A percentile compares a stretch with the other conserved stretches of the same genome.
These are phyloP conservation scores for Callyntrura sp. DNA, from an alignment of 2,888 invertebrate species.

Conservation along the genomic window DNA sequence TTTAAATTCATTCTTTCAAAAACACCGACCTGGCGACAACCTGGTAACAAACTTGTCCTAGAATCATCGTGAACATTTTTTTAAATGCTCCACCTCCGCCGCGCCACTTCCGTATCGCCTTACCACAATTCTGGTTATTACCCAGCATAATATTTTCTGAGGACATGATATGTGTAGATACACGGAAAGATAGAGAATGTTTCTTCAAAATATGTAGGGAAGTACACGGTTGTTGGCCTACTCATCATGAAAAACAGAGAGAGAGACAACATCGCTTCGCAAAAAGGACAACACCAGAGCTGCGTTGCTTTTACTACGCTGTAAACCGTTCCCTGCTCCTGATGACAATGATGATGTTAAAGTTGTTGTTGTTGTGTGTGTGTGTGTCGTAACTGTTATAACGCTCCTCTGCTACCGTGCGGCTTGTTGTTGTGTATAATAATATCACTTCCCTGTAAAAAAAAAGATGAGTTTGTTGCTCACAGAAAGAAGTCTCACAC, in stretches of 20 bases:
- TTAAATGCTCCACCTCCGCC: too few species aligned
- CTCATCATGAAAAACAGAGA: constrained; percentile 47
- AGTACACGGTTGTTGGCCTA: constrained; percentile 46
- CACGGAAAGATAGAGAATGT: background rate
- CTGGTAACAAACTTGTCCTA: too few species aligned
- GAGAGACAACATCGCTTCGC: constrained; percentile 9
- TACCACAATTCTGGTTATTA: background rate
- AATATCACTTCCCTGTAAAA: background rate
- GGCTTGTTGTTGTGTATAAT: background rate
- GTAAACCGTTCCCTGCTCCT: too few species aligned
- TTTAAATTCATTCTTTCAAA: too few species aligned
- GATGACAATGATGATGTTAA: background rate
- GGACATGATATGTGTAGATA: background rate
- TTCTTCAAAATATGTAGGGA: background rate
- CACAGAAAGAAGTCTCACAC: background rate
- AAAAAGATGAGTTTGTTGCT: background rate
- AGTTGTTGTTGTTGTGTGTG: too few species aligned
- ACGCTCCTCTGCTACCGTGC: too few species aligned
- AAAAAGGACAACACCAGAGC: constrained; percentile 1
- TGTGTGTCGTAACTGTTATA: too few species aligned
- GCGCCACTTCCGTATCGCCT: too few species aligned
- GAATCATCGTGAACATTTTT: background rate
- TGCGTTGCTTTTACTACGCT: background rate
- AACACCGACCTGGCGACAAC: too few species aligned
- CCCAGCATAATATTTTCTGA: constrained; percentile 3